Conservation (phyloP, 2,888 invertebrate genomes). For the Campopleginae sp. region DNA sequence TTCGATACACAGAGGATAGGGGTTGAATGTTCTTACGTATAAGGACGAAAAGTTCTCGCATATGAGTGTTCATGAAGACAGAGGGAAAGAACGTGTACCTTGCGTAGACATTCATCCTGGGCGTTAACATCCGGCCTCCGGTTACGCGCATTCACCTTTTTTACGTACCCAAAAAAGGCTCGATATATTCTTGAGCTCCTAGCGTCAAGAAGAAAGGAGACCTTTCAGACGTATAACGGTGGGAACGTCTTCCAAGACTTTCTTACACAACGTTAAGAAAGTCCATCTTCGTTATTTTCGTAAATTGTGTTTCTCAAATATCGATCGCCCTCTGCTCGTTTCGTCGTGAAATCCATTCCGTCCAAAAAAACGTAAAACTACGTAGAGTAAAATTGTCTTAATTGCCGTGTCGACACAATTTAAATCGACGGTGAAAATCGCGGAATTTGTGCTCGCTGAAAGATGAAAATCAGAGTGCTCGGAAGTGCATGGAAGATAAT, state of each 20-base stretch:
- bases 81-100: slow-evolving; percentile 62
- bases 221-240: slow-evolving; percentile 63
- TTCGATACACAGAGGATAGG: slow-evolving; percentile 57
- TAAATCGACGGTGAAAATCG: neutral
- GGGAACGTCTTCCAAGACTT: slow-evolving; percentile 72
- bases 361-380: neutral
- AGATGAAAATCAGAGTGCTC: neutral
- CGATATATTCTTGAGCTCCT: slow-evolving; percentile 42
- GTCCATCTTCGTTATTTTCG: slow-evolving; percentile 46
- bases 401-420: neutral
- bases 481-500: neutral
- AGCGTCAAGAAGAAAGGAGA: slow-evolving; percentile 65
- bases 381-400: neutral
- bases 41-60: slow-evolving; percentile 45
- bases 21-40: slow-evolving; percentile 51
- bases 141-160: slow-evolving; percentile 81
- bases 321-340: slow-evolving; percentile 23
- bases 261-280: slow-evolving; percentile 61
- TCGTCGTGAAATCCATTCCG: neutral
- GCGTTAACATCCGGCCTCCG: slow-evolving; percentile 84
- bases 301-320: slow-evolving; percentile 14
- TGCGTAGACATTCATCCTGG: slow-evolving; percentile 80
- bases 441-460: neutral
- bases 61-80: slow-evolving; percentile 47
- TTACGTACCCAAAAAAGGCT: slow-evolving; percentile 54